A percentile compares a stretch with the other conserved stretches of the same genome.
Conservation (phyloP, 2,797 vertebrate genomes). For the Malacoctenus gilli region DNA sequence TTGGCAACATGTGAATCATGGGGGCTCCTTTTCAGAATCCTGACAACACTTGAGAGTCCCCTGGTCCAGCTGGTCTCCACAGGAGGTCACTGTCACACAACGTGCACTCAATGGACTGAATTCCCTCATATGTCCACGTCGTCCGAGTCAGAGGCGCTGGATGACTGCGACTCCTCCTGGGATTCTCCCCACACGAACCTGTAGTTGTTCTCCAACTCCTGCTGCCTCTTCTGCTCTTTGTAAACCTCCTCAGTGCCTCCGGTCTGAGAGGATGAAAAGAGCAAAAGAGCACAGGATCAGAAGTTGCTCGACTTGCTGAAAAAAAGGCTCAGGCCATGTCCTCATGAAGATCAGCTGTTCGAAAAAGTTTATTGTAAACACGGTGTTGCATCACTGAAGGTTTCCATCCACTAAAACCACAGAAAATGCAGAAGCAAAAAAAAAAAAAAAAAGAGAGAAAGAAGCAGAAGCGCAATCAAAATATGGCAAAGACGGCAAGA, state of each 20-base stretch:
- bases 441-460: too few relatives aligned
- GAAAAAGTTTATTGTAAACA: too few relatives aligned
- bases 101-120: slow-evolving; percentile 4
- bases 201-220: slow-evolving; percentile 92
- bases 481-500: too few relatives aligned
- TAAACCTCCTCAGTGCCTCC: slow-evolving; percentile 92
- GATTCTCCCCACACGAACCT: slow-evolving; percentile 89
- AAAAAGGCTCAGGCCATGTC: too few relatives aligned
- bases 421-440: background rate
- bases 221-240: slow-evolving; percentile 90
- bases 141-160: slow-evolving; percentile 83
- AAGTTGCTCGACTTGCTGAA: background rate
- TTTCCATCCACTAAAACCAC: too few relatives aligned
- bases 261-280: slow-evolving; percentile 73
- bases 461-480: too few relatives aligned
- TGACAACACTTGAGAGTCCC: slow-evolving; percentile 32
- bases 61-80: slow-evolving; percentile 44
- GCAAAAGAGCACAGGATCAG: background rate
- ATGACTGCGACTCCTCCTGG: slow-evolving; percentile 78
- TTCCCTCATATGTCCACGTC: slow-evolving; percentile 89
- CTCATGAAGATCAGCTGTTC: too few relatives aligned
- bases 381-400: too few relatives aligned
- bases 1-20: slow-evolving; percentile 43
- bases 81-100: slow-evolving; percentile 51
- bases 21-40: slow-evolving; percentile 32